phyloP scores from a whole-genome alignment of 2,113 vertebrate species.

The Cariama cristata region DNA sequence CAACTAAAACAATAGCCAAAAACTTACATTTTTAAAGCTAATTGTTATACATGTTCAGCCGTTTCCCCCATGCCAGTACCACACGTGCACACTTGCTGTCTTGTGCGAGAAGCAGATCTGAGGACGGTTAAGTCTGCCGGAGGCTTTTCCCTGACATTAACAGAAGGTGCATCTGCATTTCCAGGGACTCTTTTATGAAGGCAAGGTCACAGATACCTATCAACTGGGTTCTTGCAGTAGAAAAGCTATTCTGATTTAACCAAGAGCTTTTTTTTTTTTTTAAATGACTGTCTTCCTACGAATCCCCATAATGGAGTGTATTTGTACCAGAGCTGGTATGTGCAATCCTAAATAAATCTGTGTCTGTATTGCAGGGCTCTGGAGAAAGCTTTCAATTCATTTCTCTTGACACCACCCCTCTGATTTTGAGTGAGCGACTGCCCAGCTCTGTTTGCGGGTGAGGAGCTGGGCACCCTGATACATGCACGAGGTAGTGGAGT shows the following conservation, averaged over 20 bases:
- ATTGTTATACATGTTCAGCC: background rate
- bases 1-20: conserved; percentile 26
- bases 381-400: background rate
- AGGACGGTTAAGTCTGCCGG: background rate
- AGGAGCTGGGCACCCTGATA: background rate
- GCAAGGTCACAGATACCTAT: background rate
- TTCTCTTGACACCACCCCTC: background rate
- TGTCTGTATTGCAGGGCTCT: background rate
- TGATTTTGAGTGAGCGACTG: background rate
- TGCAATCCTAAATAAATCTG: background rate
- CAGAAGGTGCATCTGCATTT: background rate
- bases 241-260: background rate
- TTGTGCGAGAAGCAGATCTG: background rate
- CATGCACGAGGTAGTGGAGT: rapidly evolving
- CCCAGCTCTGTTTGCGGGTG: background rate
- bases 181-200: background rate
- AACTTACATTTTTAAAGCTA: conserved; percentile 28
- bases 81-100: background rate
- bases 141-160: background rate
- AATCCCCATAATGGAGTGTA: rapidly evolving
- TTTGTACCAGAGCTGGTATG: background rate
- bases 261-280: background rate
- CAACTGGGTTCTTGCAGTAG: background rate
- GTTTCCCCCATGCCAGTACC: background rate
- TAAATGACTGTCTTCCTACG: rapidly evolving